Conservation (phyloP, 2,797 vertebrate species). For the Bucorvus abyssinicus region DNA sequence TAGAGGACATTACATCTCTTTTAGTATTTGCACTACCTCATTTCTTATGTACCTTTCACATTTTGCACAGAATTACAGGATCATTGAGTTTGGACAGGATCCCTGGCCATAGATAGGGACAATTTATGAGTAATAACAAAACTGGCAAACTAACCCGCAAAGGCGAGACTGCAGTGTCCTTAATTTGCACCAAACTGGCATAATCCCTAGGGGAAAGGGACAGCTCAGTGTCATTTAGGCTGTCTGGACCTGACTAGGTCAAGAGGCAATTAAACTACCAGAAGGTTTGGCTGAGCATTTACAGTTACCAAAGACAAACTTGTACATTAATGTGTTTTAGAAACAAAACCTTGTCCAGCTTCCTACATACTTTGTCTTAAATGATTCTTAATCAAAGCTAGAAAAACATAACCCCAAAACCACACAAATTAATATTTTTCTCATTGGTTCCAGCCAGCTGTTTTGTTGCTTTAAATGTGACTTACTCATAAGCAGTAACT, state of each 20-base stretch:
- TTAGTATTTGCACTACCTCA: not conserved
- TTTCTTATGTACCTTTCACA: not conserved
- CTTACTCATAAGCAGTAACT: not conserved
- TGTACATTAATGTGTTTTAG: not conserved
- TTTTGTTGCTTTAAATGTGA: not conserved
- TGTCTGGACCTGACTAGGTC: not conserved
- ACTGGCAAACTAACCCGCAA: not conserved
- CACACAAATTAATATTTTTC: not conserved
- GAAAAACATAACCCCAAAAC: not conserved
- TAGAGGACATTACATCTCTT: not conserved
- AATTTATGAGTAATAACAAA: not conserved
- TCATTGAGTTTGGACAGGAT: not conserved
- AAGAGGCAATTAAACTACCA: not conserved
- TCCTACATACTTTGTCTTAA: not conserved
- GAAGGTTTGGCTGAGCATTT: not conserved
- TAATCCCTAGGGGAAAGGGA: not conserved
- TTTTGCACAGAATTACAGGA: not conserved
- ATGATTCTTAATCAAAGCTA: not conserved
- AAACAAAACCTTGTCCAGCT: not conserved
- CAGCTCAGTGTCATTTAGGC: not conserved
- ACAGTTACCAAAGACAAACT: not conserved
- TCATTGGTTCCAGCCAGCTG: not conserved
- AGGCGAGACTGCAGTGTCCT: not conserved
- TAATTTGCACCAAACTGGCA: not conserved
- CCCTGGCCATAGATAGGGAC: too few relatives aligned